These are phyloP conservation scores for Fragum fragum DNA, from an alignment of 2,888 invertebrate species.

Conservation along the genomic window DNA sequence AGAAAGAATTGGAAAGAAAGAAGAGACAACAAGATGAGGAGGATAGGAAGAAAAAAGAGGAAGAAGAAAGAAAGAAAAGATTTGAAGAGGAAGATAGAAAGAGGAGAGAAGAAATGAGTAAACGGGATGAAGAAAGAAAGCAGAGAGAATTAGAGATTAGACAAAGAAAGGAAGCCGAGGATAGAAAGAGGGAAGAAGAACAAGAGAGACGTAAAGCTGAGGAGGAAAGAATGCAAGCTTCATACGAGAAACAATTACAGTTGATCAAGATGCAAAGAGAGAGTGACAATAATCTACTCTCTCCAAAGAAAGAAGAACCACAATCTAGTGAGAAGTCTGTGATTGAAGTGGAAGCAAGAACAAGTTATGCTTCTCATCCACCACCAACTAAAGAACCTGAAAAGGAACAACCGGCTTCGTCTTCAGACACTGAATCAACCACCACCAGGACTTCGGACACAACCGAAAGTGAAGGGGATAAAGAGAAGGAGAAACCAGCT, in stretches of 20 bases:
- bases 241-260: slow-evolving; percentile 42
- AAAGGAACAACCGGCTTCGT: slow-evolving; percentile 11
- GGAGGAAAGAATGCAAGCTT: slow-evolving; percentile 48
- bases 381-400: slow-evolving; percentile 13
- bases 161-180: slow-evolving; percentile 3
- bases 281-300: slow-evolving; percentile 33
- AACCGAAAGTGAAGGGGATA: slow-evolving; percentile 48
- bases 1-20: slow-evolving; percentile 25
- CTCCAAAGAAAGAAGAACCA: slow-evolving; percentile 15
- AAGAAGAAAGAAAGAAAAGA: slow-evolving; percentile 25
- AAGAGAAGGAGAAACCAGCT: slow-evolving; percentile 35
- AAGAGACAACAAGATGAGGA: slow-evolving; percentile 32
- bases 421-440: slow-evolving; percentile 23
- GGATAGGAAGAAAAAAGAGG: slow-evolving; percentile 17
- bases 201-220: slow-evolving; percentile 27
- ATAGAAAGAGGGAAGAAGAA: slow-evolving; percentile 10
- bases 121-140: slow-evolving; percentile 26
- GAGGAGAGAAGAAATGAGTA: slow-evolving; percentile 25
- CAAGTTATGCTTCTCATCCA: slow-evolving; percentile 19
- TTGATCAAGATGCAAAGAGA: slow-evolving; percentile 51
- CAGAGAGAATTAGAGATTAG: slow-evolving; percentile 1
- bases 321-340: slow-evolving; percentile 15
- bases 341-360: slow-evolving; percentile 14
- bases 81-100: slow-evolving; percentile 35
- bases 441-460: not conserved